Evolutionary conservation across 1,140 invertebrate species (phyloP), one percentile per base, ranked within the genome.

Genomic region (Ceratina calcarata): DNA sequence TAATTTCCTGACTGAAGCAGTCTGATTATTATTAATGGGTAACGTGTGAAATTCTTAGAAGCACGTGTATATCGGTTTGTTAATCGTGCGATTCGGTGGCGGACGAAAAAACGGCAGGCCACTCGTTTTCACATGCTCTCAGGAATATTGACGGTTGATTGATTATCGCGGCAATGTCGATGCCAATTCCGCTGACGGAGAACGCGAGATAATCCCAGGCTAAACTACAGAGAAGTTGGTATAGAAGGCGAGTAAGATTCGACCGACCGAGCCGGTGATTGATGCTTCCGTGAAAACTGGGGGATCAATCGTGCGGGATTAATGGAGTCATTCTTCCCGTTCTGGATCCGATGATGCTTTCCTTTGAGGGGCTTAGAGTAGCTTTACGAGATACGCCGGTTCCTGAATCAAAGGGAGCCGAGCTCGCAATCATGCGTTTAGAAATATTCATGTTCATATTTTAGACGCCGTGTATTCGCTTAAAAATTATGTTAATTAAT

Each of bases 121-220:
- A 4, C 3, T 18, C 49, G 32, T 37, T 53, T 24, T 55, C n/a
- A 16, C 65, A 0, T 4, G 15, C 65, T 67, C 65, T 53, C 65
- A 22, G 45, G n/a, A 20, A 16, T 32, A 65, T 55, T 55, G n/a
- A 74, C 72, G 45, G 32, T 74, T 55, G 60, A 49, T 62, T 55
- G 72, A 65, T 64, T 53, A 65, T 55, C 22, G 13, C 3, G 20
- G 24, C 60, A 12, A 16, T 27, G 22, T 64, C 71, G 71, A 74
- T 32, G 71, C 24, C 27, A 60, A 74, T 53, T 74, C 22, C 49
- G n/a, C 60, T 13, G 16, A 60, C 20, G n/a, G 16, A 20, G 3
- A n/a, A 73, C 45, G 3, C 2, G 49, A 15, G 10, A 18, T 24
- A 10, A 15, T 1, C 18, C n/a, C 22, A 13, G 24, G 20, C 32